Evolutionary conservation across 2,888 invertebrate species (phyloP).

Genomic region (Tenthredo mesomela): DNA sequence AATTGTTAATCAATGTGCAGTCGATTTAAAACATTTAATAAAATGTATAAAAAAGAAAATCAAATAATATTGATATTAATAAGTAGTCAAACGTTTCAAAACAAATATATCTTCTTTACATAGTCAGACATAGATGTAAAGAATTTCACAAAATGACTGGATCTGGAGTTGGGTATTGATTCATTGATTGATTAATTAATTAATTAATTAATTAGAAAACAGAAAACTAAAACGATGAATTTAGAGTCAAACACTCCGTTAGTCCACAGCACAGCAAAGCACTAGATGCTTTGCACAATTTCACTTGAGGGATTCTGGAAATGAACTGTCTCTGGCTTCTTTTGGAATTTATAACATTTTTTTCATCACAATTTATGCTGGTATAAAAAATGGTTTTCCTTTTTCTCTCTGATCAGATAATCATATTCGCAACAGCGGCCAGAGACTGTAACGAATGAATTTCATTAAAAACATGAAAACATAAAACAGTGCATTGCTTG

Average conservation of each 20-base stretch:
- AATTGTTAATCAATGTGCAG: conserved; percentile 62
- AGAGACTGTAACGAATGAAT: conserved; percentile 44
- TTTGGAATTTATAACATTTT: background rate
- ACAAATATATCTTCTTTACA: background rate
- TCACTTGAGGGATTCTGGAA: background rate
- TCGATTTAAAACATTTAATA: conserved; percentile 35
- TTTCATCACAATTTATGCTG: background rate
- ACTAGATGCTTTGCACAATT: background rate
- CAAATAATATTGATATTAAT: background rate
- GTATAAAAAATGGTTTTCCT: background rate
- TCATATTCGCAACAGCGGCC: conserved; percentile 6
- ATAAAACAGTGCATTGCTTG: conserved; percentile 55
- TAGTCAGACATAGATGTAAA: background rate
- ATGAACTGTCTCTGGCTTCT: conserved; percentile 10
- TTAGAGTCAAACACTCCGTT: conserved; percentile 3
- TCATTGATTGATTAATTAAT: background rate
- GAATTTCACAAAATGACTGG: conserved; percentile 14
- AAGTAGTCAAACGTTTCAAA: background rate
- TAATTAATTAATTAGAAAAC: background rate
- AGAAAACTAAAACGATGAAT: conserved; percentile 13
- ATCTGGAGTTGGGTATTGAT: background rate
- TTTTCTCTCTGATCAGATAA: background rate
- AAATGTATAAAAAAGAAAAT: background rate
- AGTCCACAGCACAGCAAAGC: background rate
- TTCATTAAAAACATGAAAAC: conserved; percentile 69